Conservation (phyloP, 1,140 invertebrate genomes). For the Nylanderia fulva region DNA sequence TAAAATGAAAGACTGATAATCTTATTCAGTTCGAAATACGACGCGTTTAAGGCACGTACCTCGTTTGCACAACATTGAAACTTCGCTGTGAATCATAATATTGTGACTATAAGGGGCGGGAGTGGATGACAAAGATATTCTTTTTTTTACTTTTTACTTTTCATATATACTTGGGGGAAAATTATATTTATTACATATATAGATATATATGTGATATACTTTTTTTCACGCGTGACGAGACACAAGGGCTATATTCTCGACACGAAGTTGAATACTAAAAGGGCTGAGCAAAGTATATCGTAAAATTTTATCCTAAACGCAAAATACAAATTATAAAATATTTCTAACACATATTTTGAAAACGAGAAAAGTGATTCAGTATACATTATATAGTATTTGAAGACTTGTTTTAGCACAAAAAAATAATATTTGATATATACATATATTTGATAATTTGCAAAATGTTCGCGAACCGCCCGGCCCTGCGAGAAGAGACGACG, state of each 20-base stretch:
- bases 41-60: slow-evolving; percentile 51
- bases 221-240: slow-evolving; percentile 34
- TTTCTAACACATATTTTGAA: not conserved
- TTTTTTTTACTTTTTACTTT: slow-evolving; percentile 65
- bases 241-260: not conserved
- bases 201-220: slow-evolving; percentile 46
- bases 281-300: slow-evolving; percentile 13
- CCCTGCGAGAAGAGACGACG: slow-evolving; percentile 26
- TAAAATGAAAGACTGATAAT: slow-evolving; percentile 73
- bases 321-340: not conserved
- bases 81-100: slow-evolving; percentile 62
- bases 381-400: not conserved
- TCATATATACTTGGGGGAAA: slow-evolving; percentile 21
- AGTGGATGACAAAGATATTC: slow-evolving; percentile 10
- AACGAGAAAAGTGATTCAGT: not conserved
- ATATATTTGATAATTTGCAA: not conserved
- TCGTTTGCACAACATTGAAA: slow-evolving; percentile 56
- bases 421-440: not conserved
- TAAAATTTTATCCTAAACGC: not conserved
- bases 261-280: not conserved
- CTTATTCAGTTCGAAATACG: slow-evolving; percentile 63
- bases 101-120: not conserved
- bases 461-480: not conserved
- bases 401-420: slow-evolving; percentile 6
- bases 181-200: slow-evolving; percentile 21